These are phyloP conservation scores for Coregonus clupeaformis DNA, from an alignment of 2,113 vertebrate genomes.

Conservation along the genomic window DNA sequence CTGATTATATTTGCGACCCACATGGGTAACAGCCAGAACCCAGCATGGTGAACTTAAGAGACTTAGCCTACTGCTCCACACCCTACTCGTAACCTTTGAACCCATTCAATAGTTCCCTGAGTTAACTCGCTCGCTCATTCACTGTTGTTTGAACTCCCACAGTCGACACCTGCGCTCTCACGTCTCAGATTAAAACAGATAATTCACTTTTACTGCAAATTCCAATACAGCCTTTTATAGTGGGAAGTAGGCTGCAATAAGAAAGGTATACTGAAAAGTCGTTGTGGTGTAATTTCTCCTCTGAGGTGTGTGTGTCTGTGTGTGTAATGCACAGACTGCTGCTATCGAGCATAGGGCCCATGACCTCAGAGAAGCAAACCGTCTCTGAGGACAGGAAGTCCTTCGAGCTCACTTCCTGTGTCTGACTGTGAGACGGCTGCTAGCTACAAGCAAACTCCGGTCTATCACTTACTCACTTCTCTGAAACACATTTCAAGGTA, in stretches of 20 bases:
- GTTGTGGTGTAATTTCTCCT: constrained; percentile 26
- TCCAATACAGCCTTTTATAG: not conserved
- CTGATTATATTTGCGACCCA: constrained; percentile 53
- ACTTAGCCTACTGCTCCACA: constrained; percentile 27
- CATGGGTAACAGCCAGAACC: constrained; percentile 44
- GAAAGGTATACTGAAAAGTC: not conserved
- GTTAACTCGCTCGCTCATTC: not conserved
- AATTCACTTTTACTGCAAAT: constrained; percentile 14
- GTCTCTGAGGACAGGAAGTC: constrained; percentile 60
- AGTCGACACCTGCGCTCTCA: not conserved
- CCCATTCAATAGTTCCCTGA: constrained; percentile 30
- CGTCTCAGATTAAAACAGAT: constrained; percentile 18
- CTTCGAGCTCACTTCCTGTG: constrained; percentile 59
- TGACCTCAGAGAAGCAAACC: constrained; percentile 32
- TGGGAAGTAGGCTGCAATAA: not conserved
- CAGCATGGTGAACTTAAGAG: not conserved
- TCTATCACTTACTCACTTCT: constrained; percentile 11
- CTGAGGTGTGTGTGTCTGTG: not conserved
- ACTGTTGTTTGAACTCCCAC: constrained; percentile 11
- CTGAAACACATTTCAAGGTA: constrained; percentile 34
- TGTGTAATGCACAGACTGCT: not conserved
- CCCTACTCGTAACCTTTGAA: constrained; percentile 44
- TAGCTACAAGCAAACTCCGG: constrained; percentile 12
- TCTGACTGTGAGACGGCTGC: constrained; percentile 45
- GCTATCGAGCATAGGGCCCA: not conserved